Evolutionary conservation across 2,797 vertebrate genomes (phyloP).

Genomic region (Myioborus melanocephalus): DNA sequence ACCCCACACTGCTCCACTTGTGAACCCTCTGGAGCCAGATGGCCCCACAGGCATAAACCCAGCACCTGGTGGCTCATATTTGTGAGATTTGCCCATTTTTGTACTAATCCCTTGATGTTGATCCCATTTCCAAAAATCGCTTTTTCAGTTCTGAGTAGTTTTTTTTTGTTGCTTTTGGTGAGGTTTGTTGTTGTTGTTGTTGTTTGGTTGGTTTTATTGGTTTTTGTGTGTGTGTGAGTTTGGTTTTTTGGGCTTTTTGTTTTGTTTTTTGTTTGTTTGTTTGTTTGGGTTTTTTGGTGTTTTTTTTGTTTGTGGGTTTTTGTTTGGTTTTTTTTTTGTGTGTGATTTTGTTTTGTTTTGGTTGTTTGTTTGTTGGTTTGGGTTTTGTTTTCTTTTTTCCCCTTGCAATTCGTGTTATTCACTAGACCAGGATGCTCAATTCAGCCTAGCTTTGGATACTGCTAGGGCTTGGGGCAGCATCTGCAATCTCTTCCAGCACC

Average conservation of each 20-base stretch:
- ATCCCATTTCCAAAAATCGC: rapidly evolving
- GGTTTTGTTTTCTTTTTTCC: background rate
- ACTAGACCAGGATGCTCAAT: background rate
- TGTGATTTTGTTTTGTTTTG: background rate
- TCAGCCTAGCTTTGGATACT: background rate
- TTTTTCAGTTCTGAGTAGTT: too few relatives aligned
- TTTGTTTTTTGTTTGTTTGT: too few relatives aligned
- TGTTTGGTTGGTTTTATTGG: too few relatives aligned
- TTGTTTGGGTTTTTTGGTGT: too few relatives aligned
- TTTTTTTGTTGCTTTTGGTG: background rate
- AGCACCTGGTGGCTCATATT: background rate
- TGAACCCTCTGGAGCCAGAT: rapidly evolving
- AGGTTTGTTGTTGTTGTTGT: background rate
- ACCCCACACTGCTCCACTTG: background rate
- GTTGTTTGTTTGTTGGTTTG: background rate
- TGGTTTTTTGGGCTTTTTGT: background rate
- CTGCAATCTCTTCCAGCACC: background rate
- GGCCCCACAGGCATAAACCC: background rate
- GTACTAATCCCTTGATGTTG: background rate
- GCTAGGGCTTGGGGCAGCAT: too few relatives aligned
- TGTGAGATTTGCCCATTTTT: background rate
- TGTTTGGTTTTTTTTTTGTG: too few relatives aligned
- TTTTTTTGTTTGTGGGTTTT: background rate
- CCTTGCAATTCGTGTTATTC: too few relatives aligned
- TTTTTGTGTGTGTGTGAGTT: too few relatives aligned